Base-by-base conservation (phyloP, 2,113 vertebrate genomes). In the Atractosteus spatula region DNA sequence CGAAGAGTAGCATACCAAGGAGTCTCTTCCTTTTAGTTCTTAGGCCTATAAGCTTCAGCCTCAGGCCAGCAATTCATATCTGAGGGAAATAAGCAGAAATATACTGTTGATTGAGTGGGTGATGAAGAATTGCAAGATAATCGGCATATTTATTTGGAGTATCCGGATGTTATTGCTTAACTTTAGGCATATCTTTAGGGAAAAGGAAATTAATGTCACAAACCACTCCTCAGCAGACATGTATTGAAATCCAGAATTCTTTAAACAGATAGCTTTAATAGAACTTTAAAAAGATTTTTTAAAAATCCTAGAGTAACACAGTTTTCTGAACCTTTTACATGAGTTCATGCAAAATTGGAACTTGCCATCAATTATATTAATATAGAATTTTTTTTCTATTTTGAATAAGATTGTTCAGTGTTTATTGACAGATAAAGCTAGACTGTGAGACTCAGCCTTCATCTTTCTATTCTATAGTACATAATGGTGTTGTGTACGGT, bases 71-170 rank as follows among this genome's bases (percentile, higher is more conserved):
- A 57, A 75, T 71, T 70, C 74, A 62, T 75, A 75, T 75, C 69
- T 71, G 74, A 66, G 44, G 45, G 57, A 71, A 51, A 67, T n/a
- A n/a, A 68, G 69, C n/a, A 66, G 70, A 72, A 73, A 76, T 82
- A 82, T 71, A 62, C 63, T 78, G 78, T 74, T 90, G 87, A 90
- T 81, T 84, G 89, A 90, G 79, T 81, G 77, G 82, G 76, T 79
- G 77, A 82, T 83, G 84, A 87, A 84, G 87, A 89, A 79, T 75
- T 81, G 77, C 79, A 77, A 85, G 88, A 90, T 91, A 90, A 91
- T 93, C 90, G 89, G 87, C 80, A 80, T 88, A 87, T 89, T 89
- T 88, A 89, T 86, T 83, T 68, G 84, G 85, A 79, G 81, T 80
- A 88, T 90, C 87, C 85, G 89, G 91, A 90, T 91, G 89, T 82